Conservation (phyloP, 1,140 invertebrate species). For the Micrasema longulum region DNA sequence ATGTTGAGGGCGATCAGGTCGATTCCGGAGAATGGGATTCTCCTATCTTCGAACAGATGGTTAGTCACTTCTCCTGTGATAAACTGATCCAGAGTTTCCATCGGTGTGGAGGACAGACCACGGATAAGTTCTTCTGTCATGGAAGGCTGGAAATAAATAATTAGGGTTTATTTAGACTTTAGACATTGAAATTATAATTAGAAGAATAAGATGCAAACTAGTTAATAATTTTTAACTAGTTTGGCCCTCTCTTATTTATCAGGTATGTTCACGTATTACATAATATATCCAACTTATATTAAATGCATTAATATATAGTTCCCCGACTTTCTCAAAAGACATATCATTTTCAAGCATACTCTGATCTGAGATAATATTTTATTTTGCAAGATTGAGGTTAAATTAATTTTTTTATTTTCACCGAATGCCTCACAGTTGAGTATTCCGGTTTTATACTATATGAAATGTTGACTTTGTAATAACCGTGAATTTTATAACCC, state of each 20-base stretch:
- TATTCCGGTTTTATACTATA: too few species aligned
- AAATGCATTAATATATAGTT: too few species aligned
- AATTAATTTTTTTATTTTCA: too few species aligned
- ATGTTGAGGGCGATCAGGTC: constrained; percentile 88
- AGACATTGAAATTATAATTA: too few species aligned
- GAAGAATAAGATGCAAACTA: too few species aligned
- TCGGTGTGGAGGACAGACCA: constrained; percentile 88
- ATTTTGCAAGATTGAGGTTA: neutral
- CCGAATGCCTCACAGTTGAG: too few species aligned
- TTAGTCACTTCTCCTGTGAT: constrained; percentile 95
- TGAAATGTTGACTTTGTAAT: too few species aligned
- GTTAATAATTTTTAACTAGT: too few species aligned
- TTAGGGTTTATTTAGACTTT: too few species aligned
- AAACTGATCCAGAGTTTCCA: constrained; percentile 94
- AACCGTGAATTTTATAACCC: too few species aligned
- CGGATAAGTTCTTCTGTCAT: constrained; percentile 90
- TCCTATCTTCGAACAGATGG: constrained; percentile 90
- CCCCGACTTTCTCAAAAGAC: too few species aligned
- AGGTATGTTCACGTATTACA: neutral
- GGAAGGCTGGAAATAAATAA: constrained; percentile 67
- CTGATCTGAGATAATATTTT: neutral
- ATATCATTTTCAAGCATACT: too few species aligned
- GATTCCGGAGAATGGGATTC: constrained; percentile 86
- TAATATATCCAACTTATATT: neutral
- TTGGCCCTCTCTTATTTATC: neutral